Conservation (phyloP, 2,113 vertebrate genomes). For the Forbesichthys agassizii region DNA sequence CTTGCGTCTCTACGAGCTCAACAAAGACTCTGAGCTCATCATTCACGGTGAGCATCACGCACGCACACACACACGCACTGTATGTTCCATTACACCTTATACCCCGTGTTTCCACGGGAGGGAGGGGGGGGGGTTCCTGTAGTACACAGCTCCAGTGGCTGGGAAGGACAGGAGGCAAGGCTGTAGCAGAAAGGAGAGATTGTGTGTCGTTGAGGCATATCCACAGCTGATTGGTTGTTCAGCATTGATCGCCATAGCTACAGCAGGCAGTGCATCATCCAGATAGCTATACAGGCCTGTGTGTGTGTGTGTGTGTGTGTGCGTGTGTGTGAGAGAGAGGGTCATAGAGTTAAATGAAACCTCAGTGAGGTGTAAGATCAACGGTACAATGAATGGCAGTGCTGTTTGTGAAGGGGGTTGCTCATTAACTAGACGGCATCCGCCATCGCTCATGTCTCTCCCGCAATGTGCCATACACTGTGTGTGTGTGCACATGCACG, state of each 20-base stretch:
- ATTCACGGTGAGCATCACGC: constrained; percentile 86
- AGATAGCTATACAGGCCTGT: no score
- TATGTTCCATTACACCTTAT: no score
- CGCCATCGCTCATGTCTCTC: no score
- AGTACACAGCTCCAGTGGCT: no score
- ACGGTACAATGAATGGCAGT: constrained; percentile 39
- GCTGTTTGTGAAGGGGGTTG: background rate
- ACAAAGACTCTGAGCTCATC: constrained; percentile 98
- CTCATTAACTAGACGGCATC: constrained; percentile 44
- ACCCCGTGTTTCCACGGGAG: background rate
- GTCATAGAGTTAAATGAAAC: constrained; percentile 56
- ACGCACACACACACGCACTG: no score
- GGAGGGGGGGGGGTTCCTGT: no score
- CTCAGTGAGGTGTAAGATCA: constrained; percentile 48
- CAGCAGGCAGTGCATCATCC: no score
- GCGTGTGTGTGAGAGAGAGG: constrained; percentile 8
- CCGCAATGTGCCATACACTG: constrained; percentile 47
- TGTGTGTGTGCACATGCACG: background rate
- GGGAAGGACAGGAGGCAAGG: no score
- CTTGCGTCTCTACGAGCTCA: constrained; percentile 93
- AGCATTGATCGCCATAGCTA: no score
- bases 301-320: background rate
- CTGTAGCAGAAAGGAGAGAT: no score
- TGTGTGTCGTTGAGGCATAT: no score
- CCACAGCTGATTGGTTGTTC: no score